Percentiles rank a stretch among this genome's conserved stretches.
Evolutionary conservation across 2,888 invertebrate genomes (phyloP).

Genomic region (Idaea aversata): DNA sequence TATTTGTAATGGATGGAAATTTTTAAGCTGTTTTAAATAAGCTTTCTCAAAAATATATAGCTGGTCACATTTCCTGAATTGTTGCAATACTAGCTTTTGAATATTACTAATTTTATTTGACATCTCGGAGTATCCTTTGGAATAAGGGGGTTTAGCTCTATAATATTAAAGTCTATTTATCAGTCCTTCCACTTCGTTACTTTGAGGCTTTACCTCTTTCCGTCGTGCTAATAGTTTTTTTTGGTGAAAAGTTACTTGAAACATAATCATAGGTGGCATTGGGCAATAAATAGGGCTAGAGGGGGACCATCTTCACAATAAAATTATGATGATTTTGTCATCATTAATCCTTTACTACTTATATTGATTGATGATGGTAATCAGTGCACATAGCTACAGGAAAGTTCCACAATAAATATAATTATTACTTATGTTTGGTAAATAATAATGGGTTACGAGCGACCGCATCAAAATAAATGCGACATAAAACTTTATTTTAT

Average conservation of each 20-base stretch:
- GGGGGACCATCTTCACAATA: neutral
- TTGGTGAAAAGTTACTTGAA: neutral
- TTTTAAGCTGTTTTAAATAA: too few species aligned
- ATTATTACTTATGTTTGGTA: constrained; percentile 28
- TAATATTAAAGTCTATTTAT: too few species aligned
- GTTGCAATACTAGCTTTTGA: too few species aligned
- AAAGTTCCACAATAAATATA: constrained; percentile 1
- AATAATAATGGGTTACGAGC: constrained; percentile 62
- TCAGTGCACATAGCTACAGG: constrained; percentile 20
- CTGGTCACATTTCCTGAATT: too few species aligned
- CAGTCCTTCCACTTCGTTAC: too few species aligned
- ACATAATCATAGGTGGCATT: neutral
- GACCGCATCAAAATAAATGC: constrained; percentile 75
- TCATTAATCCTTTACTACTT: constrained; percentile 21
- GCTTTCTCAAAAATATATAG: too few species aligned
- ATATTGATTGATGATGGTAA: constrained; percentile 24
- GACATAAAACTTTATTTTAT: constrained; percentile 78
- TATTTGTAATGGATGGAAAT: too few species aligned
- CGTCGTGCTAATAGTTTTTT: neutral
- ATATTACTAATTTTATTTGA: too few species aligned
- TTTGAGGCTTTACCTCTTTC: too few species aligned
- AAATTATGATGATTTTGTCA: constrained; percentile 45
- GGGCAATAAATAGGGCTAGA: neutral
- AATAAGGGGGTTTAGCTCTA: too few species aligned
- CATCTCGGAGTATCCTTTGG: too few species aligned